These are phyloP conservation scores for Syngnathus scovelli DNA, from an alignment of 2,113 vertebrate genomes.

Conservation along the genomic window DNA sequence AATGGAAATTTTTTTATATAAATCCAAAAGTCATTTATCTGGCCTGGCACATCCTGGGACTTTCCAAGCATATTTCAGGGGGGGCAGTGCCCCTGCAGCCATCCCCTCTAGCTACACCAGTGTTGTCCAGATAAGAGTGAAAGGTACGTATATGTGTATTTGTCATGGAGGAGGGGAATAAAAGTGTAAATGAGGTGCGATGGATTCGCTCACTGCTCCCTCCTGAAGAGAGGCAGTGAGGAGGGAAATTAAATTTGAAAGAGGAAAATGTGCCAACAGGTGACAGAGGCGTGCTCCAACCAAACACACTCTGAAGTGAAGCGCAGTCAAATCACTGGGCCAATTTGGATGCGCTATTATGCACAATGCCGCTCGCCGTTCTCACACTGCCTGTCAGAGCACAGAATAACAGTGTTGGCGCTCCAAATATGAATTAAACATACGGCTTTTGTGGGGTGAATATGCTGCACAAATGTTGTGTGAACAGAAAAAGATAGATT, in stretches of 20 bases:
- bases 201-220: slow-evolving; percentile 52
- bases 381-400: slow-evolving; percentile 55
- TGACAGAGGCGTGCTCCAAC: slow-evolving; percentile 59
- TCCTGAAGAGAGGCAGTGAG: slow-evolving; percentile 59
- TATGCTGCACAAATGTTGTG: slow-evolving; percentile 52
- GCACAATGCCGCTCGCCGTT: slow-evolving; percentile 54
- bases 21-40: too few species aligned
- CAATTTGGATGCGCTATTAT: slow-evolving; percentile 65
- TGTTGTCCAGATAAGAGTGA: neutral
- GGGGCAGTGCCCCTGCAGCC: too few species aligned
- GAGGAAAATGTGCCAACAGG: slow-evolving; percentile 67
- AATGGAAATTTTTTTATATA: too few species aligned
- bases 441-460: slow-evolving; percentile 54
- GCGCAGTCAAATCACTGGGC: slow-evolving; percentile 63
- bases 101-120: too few species aligned
- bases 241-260: slow-evolving; percentile 70
- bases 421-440: slow-evolving; percentile 68
- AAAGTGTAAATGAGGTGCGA: slow-evolving; percentile 55
- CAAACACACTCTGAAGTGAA: slow-evolving; percentile 63
- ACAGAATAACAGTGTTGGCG: slow-evolving; percentile 43
- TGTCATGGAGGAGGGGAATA: neutral
- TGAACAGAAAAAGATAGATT: slow-evolving; percentile 28
- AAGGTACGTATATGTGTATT: neutral
- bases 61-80: too few species aligned
- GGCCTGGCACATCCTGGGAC: too few species aligned